phyloP scores from a whole-genome alignment of 2,888 invertebrate species.

The Eupeodes luniger region DNA sequence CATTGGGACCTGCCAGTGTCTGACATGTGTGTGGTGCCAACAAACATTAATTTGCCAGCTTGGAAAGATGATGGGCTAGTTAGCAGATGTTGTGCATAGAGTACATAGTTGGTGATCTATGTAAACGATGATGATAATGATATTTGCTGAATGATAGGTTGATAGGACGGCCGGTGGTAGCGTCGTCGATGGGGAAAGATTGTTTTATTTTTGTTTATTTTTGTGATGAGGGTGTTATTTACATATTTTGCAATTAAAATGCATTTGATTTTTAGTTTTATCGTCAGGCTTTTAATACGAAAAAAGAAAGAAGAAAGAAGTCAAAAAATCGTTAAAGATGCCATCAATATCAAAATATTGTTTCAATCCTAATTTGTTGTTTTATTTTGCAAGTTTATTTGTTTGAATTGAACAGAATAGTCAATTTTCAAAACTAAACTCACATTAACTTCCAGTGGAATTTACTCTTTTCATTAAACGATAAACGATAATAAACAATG shows the following conservation, averaged over 20 bases:
- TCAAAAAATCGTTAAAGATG: constrained; percentile 1
- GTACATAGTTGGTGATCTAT: constrained; percentile 6
- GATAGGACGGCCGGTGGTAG: neutral
- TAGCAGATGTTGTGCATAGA: constrained; percentile 48
- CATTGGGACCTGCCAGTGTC: constrained; percentile 60
- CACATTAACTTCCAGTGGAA: too few species aligned
- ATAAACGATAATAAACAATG: too few species aligned
- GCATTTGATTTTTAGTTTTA: neutral
- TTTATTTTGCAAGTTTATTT: neutral
- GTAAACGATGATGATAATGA: constrained; percentile 58
- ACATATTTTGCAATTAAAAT: constrained; percentile 38
- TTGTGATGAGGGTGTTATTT: neutral
- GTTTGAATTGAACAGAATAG: neutral
- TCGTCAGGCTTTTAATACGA: neutral
- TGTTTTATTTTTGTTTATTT: neutral
- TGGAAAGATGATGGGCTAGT: constrained; percentile 68
- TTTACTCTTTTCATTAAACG: too few species aligned
- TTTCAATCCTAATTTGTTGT: neutral
- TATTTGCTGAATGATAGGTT: constrained; percentile 52
- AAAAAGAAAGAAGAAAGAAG: neutral
- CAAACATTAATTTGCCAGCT: constrained; percentile 69
- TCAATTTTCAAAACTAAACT: too few species aligned
- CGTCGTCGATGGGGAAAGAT: neutral
- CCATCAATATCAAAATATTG: constrained; percentile 15
- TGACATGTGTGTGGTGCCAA: constrained; percentile 71